These are phyloP conservation scores for Lymantria dispar DNA, from an alignment of 2,888 invertebrate species.

Conservation along the genomic window DNA sequence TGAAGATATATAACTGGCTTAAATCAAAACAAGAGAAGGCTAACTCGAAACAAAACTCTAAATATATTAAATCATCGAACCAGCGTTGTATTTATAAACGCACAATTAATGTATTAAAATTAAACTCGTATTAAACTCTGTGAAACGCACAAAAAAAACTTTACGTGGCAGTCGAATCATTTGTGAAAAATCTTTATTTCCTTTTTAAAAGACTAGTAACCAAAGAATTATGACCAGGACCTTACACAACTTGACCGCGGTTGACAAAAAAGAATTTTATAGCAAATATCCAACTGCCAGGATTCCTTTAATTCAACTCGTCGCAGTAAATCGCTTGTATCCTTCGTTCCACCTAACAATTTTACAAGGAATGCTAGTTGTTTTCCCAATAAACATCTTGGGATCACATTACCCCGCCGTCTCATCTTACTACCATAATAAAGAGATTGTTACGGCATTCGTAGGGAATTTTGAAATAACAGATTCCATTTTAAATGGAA, in stretches of 20 bases:
- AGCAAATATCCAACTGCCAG: conserved; percentile 4
- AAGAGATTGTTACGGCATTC: conserved; percentile 30
- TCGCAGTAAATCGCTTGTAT: conserved; percentile 8
- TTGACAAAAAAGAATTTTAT: conserved; percentile 5
- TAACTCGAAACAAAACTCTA: too few species aligned
- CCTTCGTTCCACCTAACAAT: conserved; percentile 9
- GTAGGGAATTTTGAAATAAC: conserved; percentile 1
- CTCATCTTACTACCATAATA: conserved; percentile 53
- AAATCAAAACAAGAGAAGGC: too few species aligned
- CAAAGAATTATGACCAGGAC: too few species aligned
- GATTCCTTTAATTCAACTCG: conserved; percentile 5
- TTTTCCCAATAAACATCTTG: conserved; percentile 51
- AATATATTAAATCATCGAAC: too few species aligned
- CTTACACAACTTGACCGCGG: background rate
- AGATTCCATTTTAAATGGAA: background rate
- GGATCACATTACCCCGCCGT: conserved; percentile 40
- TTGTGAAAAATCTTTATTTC: too few species aligned
- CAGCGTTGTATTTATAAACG: too few species aligned
- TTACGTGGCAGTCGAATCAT: too few species aligned
- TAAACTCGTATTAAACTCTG: too few species aligned
- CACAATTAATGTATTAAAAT: too few species aligned
- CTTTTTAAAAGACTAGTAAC: too few species aligned
- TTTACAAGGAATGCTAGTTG: conserved; percentile 38
- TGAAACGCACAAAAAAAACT: too few species aligned
- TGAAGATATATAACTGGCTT: too few species aligned